Conservation (phyloP, 2,888 invertebrate genomes). For the Adelognathus sp. region DNA sequence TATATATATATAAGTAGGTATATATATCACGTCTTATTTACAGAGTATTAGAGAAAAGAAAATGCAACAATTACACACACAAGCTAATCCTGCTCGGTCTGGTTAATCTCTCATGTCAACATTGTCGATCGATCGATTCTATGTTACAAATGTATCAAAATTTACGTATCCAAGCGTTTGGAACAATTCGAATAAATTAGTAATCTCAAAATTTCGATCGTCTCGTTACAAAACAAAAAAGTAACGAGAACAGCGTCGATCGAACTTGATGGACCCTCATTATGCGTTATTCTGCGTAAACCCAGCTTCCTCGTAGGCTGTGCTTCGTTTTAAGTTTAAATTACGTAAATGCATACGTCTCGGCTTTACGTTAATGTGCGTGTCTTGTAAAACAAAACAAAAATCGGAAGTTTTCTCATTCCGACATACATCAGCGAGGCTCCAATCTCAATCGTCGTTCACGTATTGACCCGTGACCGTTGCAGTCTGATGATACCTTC, state of each 20-base stretch:
- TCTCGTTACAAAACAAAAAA: conserved; percentile 15
- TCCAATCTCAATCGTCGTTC: conserved; percentile 73
- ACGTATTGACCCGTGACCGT: conserved; percentile 89
- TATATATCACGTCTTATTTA: conserved; percentile 62
- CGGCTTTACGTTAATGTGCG: conserved; percentile 26
- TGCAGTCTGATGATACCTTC: conserved; percentile 96
- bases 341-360: conserved; percentile 23
- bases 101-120: conserved; percentile 25
- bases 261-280: conserved; percentile 40
- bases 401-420: background rate
- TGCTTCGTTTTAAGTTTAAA: conserved; percentile 12
- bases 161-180: conserved; percentile 10
- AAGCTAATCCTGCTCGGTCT: background rate
- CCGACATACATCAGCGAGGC: background rate
- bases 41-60: conserved; percentile 62
- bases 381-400: conserved; percentile 26
- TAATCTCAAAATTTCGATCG: conserved; percentile 46
- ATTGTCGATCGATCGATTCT: conserved; percentile 12
- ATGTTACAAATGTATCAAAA: conserved; percentile 33
- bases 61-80: conserved; percentile 29
- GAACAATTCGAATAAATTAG: conserved; percentile 40
- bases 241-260: conserved; percentile 5
- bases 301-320: conserved; percentile 30
- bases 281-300: conserved; percentile 25
- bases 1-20: conserved; percentile 54